Evolutionary conservation across 1,140 invertebrate species (phyloP).

Genomic region (Drosophila nigromelanica): DNA sequence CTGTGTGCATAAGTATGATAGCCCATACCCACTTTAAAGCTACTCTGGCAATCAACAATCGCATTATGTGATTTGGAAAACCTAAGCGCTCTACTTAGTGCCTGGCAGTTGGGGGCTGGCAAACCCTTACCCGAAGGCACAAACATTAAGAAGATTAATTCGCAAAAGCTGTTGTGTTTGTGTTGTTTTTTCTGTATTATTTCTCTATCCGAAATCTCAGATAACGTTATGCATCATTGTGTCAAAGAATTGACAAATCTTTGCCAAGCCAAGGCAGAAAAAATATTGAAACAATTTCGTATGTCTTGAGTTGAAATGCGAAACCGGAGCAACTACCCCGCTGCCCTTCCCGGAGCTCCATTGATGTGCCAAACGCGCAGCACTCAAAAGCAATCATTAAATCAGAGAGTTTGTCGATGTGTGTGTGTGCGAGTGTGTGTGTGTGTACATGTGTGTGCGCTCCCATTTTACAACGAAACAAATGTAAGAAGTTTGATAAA

Average conservation of each 20-base stretch:
- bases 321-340: slow-evolving; percentile 48
- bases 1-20: not conserved
- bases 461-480: slow-evolving; percentile 71
- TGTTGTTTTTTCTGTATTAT: slow-evolving; percentile 7
- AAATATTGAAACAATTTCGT: slow-evolving; percentile 68
- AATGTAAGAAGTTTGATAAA: slow-evolving; percentile 78
- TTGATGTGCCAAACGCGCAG: slow-evolving; percentile 33
- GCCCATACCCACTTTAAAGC: slow-evolving; percentile 13
- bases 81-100: slow-evolving; percentile 65
- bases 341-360: slow-evolving; percentile 4
- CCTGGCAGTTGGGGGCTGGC: slow-evolving; percentile 12
- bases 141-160: slow-evolving; percentile 83
- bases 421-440: slow-evolving; percentile 7
- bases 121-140: slow-evolving; percentile 24
- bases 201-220: slow-evolving; percentile 60
- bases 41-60: slow-evolving; percentile 43
- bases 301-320: slow-evolving; percentile 66
- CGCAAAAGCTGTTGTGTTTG: slow-evolving; percentile 61
- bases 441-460: slow-evolving; percentile 8
- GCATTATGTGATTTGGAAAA: slow-evolving; percentile 72
- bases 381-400: slow-evolving; percentile 73
- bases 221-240: slow-evolving; percentile 82
- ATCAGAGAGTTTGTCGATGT: slow-evolving; percentile 57
- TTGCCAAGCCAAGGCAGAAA: slow-evolving; percentile 21
- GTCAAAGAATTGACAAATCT: slow-evolving; percentile 78